Evolutionary conservation across 2,888 invertebrate genomes (phyloP).

Genomic region (Biston betularia): DNA sequence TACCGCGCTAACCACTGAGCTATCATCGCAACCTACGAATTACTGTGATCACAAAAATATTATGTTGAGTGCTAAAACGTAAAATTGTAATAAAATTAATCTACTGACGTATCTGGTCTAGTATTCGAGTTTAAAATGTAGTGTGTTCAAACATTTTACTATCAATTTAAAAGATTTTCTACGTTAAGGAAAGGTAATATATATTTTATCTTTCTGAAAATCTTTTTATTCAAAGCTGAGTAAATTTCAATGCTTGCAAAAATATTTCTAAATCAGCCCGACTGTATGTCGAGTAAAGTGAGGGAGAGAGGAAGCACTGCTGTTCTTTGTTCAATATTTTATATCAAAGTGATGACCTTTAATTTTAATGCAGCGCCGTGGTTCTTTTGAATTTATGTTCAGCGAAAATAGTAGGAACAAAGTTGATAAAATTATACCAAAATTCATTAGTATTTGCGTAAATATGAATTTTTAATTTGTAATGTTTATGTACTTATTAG

Average conservation of each 20-base stretch:
- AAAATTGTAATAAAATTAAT: neutral
- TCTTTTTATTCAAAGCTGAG: neutral
- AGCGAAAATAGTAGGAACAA: neutral
- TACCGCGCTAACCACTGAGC: no score
- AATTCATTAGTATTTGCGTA: neutral
- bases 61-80: neutral
- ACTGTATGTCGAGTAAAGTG: conserved; percentile 1
- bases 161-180: neutral
- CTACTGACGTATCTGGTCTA: neutral
- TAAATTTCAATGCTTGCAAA: neutral
- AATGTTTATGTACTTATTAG: no score
- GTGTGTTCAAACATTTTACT: neutral
- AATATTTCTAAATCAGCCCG: neutral
- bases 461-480: no score
- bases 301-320: neutral
- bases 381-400: neutral
- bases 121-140: neutral
- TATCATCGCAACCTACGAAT: conserved; percentile 7
- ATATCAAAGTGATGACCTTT: neutral
- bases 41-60: conserved; percentile 2
- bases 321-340: conserved; percentile 2
- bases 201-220: neutral
- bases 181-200: neutral
- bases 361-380: neutral
- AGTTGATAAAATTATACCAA: neutral